phyloP scores from a whole-genome alignment of 2,797 vertebrate species.

The Gymnopithys bicolor region DNA sequence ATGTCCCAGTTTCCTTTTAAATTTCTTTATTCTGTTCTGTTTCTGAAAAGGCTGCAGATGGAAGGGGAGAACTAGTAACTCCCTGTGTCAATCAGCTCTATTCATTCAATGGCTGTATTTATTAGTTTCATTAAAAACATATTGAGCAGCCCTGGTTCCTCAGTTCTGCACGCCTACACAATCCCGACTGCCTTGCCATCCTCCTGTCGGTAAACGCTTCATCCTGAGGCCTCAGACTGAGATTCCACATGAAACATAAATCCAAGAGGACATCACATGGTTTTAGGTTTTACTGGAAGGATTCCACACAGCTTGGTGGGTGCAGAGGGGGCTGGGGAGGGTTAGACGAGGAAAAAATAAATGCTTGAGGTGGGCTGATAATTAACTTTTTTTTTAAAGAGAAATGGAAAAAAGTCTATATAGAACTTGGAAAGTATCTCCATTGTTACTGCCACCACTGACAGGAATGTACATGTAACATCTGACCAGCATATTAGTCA shows the following conservation, averaged over 20 bases:
- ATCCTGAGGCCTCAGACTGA: constrained; percentile 40
- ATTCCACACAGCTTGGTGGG: neutral
- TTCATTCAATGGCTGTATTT: constrained; percentile 44
- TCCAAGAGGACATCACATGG: neutral
- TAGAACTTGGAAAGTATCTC: neutral
- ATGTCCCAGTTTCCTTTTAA: constrained; percentile 14
- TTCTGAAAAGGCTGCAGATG: constrained; percentile 48
- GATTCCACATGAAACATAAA: constrained; percentile 23
- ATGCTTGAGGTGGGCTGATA: neutral
- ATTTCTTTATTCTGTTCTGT: constrained; percentile 25
- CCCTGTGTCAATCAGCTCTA: constrained; percentile 13
- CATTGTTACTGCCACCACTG: neutral
- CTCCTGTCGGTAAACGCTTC: neutral
- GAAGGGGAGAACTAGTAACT: constrained; percentile 36
- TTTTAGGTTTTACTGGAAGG: constrained; percentile 18
- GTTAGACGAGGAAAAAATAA: neutral
- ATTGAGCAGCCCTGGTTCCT: neutral
- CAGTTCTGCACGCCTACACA: constrained; percentile 1
- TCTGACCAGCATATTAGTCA: neutral
- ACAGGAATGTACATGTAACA: neutral
- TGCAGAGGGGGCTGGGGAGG: neutral
- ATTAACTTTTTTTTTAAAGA: neutral
- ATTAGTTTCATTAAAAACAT: constrained; percentile 58
- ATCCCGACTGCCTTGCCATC: neutral
- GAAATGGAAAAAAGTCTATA: neutral